Evolutionary conservation across 2,888 invertebrate genomes (phyloP), one percentile per base, ranked within the genome.

Genomic region (Stenolophus ochropezus): DNA sequence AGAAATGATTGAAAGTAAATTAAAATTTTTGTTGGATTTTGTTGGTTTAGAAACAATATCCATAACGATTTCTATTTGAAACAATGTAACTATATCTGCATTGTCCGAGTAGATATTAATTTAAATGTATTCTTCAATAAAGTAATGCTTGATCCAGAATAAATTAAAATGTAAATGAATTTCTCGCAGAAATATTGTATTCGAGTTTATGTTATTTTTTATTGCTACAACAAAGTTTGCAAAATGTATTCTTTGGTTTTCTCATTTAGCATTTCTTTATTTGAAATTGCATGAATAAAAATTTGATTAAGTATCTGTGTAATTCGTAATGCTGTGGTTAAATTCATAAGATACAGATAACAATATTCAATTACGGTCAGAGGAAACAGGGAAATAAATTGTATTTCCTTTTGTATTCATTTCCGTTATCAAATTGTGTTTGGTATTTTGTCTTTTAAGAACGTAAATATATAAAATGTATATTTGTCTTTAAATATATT

Each of bases 281-380:
- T 27, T 61, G n/a, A 61, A 61, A 61, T 61, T 61, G 61, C 61
- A 25, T 61, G 61, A 61, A 61, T 61, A 61, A 23, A 25, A 25
- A 61, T 61, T 61, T 61, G 61, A 61, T 61, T 61, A 61, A 61
- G 16, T 61, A 23, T 61, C 61, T 61, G 25, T 14, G 4, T 23
- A 61, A n/a, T 27, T 25, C 14, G 16, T 6, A 61, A 25, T 61
- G 20, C 56, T 20, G 11, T 11, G 8, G 21, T 20, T 49, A 56
- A 56, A 20, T 56, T 56, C 56, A 56, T 56, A 56, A 8, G 11
- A 5, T 20, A 61, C 61, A 25, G 61, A 61, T 61, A 61, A 61
- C 61, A 61, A 61, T 61, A 25, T 61, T 61, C 61, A 61, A 25
- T 61, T 61, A 25, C 2, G 61, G 25, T 61, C 61, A 61, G 21